These are phyloP conservation scores for Pelodytes ibericus DNA, from an alignment of 2,797 vertebrate genomes.

Conservation along the genomic window DNA sequence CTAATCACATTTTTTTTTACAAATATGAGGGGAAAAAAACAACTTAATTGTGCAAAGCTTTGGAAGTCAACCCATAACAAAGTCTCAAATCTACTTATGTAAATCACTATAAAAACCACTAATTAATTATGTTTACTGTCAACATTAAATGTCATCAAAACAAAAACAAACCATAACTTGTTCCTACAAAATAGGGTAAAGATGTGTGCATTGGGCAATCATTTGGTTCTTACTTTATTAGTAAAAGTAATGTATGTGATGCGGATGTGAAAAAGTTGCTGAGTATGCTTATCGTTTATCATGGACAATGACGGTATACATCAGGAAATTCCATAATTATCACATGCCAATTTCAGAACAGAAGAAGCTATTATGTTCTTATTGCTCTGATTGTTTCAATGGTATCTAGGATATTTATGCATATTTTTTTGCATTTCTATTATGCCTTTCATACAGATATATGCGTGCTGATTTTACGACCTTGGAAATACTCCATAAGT, in stretches of 20 bases:
- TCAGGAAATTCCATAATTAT: conserved; percentile 3
- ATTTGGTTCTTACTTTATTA: neutral
- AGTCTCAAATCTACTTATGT: neutral
- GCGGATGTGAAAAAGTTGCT: neutral
- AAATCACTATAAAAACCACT: conserved; percentile 5
- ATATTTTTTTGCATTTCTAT: neutral
- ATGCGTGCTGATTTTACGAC: neutral
- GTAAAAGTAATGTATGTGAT: neutral
- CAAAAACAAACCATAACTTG: conserved; percentile 2
- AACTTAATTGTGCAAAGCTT: neutral
- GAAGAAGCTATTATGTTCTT: neutral
- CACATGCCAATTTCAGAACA: neutral
- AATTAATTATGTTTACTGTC: conserved; percentile 6
- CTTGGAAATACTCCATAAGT: neutral
- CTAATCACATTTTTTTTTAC: conserved; percentile 1
- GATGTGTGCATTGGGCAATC: no score
- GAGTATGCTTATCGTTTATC: neutral
- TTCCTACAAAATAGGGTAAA: neutral
- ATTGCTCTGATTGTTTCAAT: neutral
- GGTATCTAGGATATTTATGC: conserved; percentile 9
- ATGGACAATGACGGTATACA: neutral
- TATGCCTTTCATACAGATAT: neutral
- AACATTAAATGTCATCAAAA: conserved; percentile 2
- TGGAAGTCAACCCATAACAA: neutral
- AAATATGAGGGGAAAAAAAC: neutral